Evolutionary conservation across 1,140 invertebrate species (phyloP), one percentile per base, ranked within the genome.

Genomic region (Zaprionus lachaisei): DNA sequence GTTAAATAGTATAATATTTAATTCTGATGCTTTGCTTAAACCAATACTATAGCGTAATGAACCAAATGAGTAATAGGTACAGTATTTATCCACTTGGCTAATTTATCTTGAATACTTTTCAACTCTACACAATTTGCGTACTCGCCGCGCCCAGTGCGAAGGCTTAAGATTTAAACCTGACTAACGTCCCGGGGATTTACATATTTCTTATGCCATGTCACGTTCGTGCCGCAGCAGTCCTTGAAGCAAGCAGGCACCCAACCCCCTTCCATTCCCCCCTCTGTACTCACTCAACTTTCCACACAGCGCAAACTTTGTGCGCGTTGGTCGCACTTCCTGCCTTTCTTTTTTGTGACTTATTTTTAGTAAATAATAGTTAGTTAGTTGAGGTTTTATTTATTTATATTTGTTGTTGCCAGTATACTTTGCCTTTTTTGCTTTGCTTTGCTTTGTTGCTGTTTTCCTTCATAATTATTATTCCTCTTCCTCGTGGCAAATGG

Each of bases 361-460:
- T 81, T 81, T 76, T 79, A 79, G 79, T 81, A 79, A 79, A 81
- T 79, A 81, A 76, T 81, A 81, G 79, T 81, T 81, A 79, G 79
- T 75, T 75, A 75, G 76, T 69, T 75, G 71, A 44, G 70, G 73
- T 60, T 72, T 76, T 75, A 65, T 76, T 76, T 76, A 72, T 76
- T 72, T 79, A 65, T 67, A 77, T 77, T 73, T 68, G 64, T 47
- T 67, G 70, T 49, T 75, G 57, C 54, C 61, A 20, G 44, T 75
- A 64, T 66, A 12, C 51, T 47, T 73, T 69, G 75, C 34, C 68
- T 54, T 68, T 68, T 71, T 68, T 22, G 51, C 12, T 17, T 6
- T 47, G 47, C 47, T 38, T 31, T 34, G 47, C 28, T 61, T 55
- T 54, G 41, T 20, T 51, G 54, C 38, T 77, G 72, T 79, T 79